Percentiles rank a stretch among this genome's conserved stretches.
Conservation (phyloP, 2,888 invertebrate genomes). For the Corythucha ciliata region DNA sequence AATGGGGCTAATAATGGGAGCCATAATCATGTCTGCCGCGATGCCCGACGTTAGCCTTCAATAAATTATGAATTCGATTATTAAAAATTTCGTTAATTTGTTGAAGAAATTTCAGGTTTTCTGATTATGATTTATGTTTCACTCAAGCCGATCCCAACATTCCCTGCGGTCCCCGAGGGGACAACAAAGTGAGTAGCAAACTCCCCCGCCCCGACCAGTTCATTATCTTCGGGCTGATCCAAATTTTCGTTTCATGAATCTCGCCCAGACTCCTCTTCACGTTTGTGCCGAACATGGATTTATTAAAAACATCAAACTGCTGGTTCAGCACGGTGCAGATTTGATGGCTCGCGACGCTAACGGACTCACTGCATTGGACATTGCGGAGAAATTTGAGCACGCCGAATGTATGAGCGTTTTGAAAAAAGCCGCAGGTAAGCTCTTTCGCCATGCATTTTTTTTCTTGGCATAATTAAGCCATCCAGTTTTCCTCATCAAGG, state of each 20-base stretch:
- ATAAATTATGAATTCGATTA: no score
- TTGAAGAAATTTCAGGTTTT: neutral
- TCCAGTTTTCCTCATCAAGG: no score
- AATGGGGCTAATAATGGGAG: neutral
- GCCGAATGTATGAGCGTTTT: slow-evolving; percentile 53
- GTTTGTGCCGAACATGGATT: slow-evolving; percentile 72
- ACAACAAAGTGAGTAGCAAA: slow-evolving; percentile 53
- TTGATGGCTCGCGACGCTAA: slow-evolving; percentile 52
- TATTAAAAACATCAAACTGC: slow-evolving; percentile 54
- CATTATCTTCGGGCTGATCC: no score
- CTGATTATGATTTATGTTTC: slow-evolving; percentile 10
- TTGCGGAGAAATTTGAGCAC: slow-evolving; percentile 61
- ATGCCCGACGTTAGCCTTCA: no score
- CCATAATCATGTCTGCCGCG: neutral
- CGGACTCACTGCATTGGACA: slow-evolving; percentile 61
- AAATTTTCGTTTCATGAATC: no score
- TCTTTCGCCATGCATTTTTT: neutral
- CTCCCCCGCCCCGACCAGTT: no score
- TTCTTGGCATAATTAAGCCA: no score
- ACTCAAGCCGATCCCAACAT: slow-evolving; percentile 55
- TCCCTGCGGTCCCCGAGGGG: slow-evolving; percentile 56
- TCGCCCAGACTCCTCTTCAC: slow-evolving; percentile 68
- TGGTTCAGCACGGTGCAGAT: slow-evolving; percentile 60
- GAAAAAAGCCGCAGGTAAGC: slow-evolving; percentile 54
- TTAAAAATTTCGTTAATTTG: neutral